phyloP scores from a whole-genome alignment of 35 echinoderm and acorn worm species.

The Apostichopus parvimensis region DNA sequence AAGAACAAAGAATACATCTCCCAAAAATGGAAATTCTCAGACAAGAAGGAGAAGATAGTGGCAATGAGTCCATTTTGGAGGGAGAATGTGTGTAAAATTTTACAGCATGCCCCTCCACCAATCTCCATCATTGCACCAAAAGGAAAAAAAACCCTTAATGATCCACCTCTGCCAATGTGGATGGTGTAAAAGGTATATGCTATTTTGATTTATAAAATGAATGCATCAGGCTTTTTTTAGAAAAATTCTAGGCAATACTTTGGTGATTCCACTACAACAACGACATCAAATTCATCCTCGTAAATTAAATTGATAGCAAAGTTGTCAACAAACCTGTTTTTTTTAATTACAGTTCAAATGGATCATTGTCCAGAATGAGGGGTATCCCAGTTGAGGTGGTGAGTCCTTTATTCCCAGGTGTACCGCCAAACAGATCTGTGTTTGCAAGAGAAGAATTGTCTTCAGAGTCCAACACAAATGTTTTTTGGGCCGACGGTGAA shows the following conservation, averaged over 20 bases:
- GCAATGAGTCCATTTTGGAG: too few relatives aligned
- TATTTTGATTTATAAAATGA: too few relatives aligned
- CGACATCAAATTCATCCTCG: background rate
- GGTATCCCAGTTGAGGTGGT: conserved; percentile 55
- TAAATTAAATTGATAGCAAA: background rate
- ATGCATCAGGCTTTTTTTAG: background rate
- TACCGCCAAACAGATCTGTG: conserved; percentile 31
- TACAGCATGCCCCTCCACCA: too few relatives aligned
- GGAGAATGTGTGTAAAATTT: too few relatives aligned
- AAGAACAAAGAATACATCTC: too few relatives aligned
- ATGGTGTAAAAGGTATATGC: too few relatives aligned
- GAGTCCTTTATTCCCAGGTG: background rate
- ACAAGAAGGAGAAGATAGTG: too few relatives aligned
- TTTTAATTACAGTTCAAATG: background rate
- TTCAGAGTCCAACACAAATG: conserved; percentile 55
- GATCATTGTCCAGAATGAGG: conserved; percentile 38
- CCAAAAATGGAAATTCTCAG: too few relatives aligned
- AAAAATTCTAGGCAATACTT: background rate
- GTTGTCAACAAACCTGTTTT: conserved; percentile 5
- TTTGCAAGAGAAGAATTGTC: conserved; percentile 47
- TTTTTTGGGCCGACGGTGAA: conserved; percentile 65
- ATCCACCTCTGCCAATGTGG: too few relatives aligned
- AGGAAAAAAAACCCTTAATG: too few relatives aligned
- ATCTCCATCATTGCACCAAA: too few relatives aligned
- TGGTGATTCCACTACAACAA: background rate